Conservation (phyloP, 2,113 vertebrate genomes). For the Ceyx margarethae region DNA sequence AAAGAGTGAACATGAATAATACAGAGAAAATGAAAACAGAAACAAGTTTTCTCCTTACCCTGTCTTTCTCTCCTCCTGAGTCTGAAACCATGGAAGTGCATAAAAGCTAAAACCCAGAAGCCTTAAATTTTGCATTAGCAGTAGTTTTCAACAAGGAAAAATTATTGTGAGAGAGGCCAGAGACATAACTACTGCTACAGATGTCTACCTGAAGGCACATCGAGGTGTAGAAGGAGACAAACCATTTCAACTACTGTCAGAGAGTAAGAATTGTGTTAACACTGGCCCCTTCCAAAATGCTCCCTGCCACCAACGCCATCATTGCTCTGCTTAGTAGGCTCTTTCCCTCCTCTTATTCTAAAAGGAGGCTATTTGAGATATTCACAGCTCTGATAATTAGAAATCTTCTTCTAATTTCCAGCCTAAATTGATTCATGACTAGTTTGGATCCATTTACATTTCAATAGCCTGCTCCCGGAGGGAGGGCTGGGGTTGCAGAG, state of each 20-base stretch:
- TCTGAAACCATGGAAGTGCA: not conserved
- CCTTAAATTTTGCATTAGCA: not conserved
- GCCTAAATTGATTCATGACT: conserved; percentile 53
- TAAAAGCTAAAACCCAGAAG: not conserved
- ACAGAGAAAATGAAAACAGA: not conserved
- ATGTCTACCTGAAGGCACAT: not conserved
- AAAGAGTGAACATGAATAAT: not conserved
- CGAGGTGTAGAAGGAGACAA: fast-evolving
- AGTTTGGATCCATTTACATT: conserved; percentile 34
- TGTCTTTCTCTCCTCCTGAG: not conserved
- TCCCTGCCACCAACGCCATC: not conserved
- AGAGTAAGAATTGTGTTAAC: not conserved
- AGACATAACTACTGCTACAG: not conserved
- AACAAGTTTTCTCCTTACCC: not conserved
- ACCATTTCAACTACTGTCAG: not conserved
- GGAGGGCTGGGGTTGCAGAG: not conserved
- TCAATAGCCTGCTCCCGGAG: conserved; percentile 30
- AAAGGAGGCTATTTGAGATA: not conserved
- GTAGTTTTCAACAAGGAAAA: not conserved
- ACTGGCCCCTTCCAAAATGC: not conserved
- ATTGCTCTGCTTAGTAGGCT: not conserved
- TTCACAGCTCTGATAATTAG: conserved; percentile 25
- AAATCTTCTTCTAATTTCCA: conserved; percentile 40
- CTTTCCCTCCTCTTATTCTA: not conserved
- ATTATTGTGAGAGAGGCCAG: not conserved